A percentile compares a stretch with the other conserved stretches of the same genome.
Conservation (phyloP, 2,888 invertebrate species). For the Cephus sareptanus region DNA sequence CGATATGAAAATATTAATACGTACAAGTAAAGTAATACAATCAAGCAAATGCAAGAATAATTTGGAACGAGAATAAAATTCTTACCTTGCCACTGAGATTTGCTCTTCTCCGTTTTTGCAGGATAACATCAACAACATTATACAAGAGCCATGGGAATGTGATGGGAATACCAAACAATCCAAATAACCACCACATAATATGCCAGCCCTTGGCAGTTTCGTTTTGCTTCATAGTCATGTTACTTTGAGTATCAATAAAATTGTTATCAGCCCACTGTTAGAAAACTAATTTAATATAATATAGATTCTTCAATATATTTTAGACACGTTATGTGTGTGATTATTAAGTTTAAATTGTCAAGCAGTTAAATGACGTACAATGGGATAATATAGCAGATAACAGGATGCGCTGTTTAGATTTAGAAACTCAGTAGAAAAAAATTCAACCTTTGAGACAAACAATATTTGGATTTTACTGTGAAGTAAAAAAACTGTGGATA, state of each 20-base stretch:
- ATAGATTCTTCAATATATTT: neutral
- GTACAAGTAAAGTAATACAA: neutral
- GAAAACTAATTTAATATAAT: neutral
- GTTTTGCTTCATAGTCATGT: constrained; percentile 30
- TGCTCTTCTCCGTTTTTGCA: constrained; percentile 42
- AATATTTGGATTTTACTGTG: neutral
- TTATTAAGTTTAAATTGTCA: no score
- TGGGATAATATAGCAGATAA: neutral
- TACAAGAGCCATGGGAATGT: constrained; percentile 59
- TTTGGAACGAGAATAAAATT: neutral
- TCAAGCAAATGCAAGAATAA: constrained; percentile 8
- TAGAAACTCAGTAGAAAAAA: neutral
- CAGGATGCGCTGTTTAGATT: neutral
- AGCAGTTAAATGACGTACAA: neutral
- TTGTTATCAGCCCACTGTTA: neutral
- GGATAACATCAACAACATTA: constrained; percentile 44
- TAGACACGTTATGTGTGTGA: neutral
- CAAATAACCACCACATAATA: constrained; percentile 57
- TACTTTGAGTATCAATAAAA: neutral
- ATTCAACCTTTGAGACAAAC: neutral
- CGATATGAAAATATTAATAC: neutral
- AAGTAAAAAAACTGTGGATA: neutral
- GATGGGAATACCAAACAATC: constrained; percentile 57
- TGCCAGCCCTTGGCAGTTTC: constrained; percentile 39
- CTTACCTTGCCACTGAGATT: constrained; percentile 55